These are phyloP conservation scores for Reticulitermes speratus DNA, from an alignment of 1,140 invertebrate species.

Conservation along the genomic window DNA sequence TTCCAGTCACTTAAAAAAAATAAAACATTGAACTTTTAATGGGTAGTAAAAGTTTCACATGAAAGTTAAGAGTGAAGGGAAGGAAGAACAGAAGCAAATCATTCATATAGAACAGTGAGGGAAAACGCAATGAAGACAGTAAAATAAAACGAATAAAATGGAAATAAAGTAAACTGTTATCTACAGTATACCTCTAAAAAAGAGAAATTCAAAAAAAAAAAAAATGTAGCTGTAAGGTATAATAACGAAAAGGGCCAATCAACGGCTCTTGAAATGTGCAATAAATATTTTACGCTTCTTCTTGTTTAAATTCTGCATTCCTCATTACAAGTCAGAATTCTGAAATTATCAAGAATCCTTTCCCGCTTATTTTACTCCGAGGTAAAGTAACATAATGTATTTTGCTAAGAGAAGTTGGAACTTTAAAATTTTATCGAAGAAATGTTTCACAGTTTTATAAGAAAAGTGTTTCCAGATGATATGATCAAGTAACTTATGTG, in stretches of 20 bases:
- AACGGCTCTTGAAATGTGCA: too few species aligned
- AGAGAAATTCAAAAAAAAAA: background rate
- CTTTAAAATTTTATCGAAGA: too few species aligned
- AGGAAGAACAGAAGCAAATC: background rate
- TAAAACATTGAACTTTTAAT: background rate
- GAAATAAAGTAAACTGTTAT: background rate
- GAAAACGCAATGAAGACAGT: background rate
- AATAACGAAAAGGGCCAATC: background rate
- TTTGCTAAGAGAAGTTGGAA: too few species aligned
- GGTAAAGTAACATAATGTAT: too few species aligned
- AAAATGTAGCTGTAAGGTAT: background rate
- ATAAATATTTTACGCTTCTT: too few species aligned
- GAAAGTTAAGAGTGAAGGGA: background rate
- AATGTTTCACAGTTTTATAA: too few species aligned
- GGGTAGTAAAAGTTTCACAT: background rate
- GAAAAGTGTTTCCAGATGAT: too few species aligned
- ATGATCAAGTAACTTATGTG: too few species aligned
- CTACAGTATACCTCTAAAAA: background rate
- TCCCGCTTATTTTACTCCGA: too few species aligned
- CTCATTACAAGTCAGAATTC: too few species aligned
- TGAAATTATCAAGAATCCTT: too few species aligned
- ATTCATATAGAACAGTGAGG: background rate
- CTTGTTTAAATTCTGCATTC: too few species aligned
- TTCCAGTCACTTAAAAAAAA: background rate
- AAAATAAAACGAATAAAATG: background rate